Evolutionary conservation across 2,888 invertebrate species (phyloP).

Genomic region (Branchipolynoe longqiensis): DNA sequence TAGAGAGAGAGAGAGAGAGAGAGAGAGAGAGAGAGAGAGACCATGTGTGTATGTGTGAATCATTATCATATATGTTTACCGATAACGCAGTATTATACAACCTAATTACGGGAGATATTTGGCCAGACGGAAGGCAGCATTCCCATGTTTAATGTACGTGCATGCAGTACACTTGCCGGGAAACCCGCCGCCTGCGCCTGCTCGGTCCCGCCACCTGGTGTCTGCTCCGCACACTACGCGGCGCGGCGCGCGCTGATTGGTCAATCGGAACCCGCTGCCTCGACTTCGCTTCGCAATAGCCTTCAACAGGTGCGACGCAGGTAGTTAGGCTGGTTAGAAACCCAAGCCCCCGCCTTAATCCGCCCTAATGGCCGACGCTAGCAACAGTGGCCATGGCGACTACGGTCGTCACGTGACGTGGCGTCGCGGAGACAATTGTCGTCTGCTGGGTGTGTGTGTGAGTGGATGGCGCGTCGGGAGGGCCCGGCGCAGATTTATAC

Average conservation of each 20-base stretch:
- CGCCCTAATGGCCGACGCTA: conserved; percentile 15
- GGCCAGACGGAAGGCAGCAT: too few species aligned
- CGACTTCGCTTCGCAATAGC: too few species aligned
- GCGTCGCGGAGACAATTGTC: too few species aligned
- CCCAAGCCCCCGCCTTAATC: conserved; percentile 3
- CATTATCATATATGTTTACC: background rate
- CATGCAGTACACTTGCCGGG: background rate
- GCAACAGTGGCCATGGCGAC: conserved; percentile 29
- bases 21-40: background rate
- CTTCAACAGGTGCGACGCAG: conserved; percentile 29
- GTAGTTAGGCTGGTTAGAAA: conserved; percentile 27
- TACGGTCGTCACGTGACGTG: background rate
- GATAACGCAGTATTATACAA: too few species aligned
- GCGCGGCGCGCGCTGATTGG: background rate
- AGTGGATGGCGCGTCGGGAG: too few species aligned
- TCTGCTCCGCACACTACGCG: background rate
- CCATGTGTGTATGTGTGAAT: background rate
- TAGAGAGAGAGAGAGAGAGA: background rate
- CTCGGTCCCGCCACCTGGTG: background rate
- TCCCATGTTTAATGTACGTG: background rate
- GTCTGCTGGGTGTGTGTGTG: too few species aligned
- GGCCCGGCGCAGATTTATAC: too few species aligned
- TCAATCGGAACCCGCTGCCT: too few species aligned
- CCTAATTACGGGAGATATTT: too few species aligned
- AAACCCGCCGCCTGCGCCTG: background rate